Percentiles rank a stretch among this genome's conserved stretches.
Conservation (phyloP, 1,140 invertebrate species). For the Pachypsylla venusta region DNA sequence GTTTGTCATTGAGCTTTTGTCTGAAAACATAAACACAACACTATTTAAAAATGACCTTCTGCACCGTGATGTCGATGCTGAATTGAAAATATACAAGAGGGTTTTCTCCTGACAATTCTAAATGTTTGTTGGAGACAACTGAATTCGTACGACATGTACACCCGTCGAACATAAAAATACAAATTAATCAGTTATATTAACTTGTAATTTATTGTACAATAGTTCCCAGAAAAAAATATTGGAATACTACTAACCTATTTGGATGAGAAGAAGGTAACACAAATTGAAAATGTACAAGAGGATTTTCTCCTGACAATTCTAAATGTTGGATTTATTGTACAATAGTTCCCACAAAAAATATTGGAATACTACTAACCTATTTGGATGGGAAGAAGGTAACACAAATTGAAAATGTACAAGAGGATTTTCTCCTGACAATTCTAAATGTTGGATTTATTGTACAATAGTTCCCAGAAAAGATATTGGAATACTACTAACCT, state of each 20-base stretch:
- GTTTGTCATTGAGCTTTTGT: slow-evolving; percentile 12
- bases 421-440: no score
- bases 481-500: slow-evolving; percentile 36
- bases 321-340: no score
- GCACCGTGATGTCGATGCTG: no score
- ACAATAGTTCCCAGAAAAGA: no score
- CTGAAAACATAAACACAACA: slow-evolving; percentile 15
- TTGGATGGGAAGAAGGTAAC: no score
- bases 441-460: no score
- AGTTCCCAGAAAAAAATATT: no score
- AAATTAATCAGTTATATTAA: no score
- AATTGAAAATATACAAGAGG: slow-evolving; percentile 92
- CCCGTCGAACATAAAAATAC: slow-evolving; percentile 85
- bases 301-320: slow-evolving; percentile 63
- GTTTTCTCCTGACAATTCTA: slow-evolving; percentile 63
- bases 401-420: no score
- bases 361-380: no score
- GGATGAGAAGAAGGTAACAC: slow-evolving; percentile 87
- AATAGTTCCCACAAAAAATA: no score
- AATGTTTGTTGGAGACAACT: slow-evolving; percentile 82
- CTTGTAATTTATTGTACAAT: no score
- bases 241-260: slow-evolving; percentile 44
- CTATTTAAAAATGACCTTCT: not conserved
- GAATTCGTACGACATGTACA: slow-evolving; percentile 89
- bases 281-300: slow-evolving; percentile 90